Percentiles rank a stretch among this genome's conserved stretches.
Conservation (phyloP, 2,113 vertebrate species). For the Morone chrysops region DNA sequence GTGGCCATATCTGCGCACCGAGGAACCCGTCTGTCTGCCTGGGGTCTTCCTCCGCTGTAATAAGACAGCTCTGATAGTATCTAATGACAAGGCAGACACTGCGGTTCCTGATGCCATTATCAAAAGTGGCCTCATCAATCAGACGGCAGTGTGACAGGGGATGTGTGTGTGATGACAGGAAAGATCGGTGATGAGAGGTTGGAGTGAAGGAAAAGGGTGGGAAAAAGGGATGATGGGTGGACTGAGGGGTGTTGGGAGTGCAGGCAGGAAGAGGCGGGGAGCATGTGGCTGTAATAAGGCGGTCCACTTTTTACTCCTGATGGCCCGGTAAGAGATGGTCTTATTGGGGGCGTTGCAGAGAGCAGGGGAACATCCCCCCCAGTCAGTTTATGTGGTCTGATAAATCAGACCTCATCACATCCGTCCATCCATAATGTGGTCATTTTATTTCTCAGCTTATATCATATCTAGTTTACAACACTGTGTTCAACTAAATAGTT, state of each 20-base stretch:
- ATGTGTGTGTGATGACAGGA: constrained; percentile 79
- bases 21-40: constrained; percentile 63
- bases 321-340: constrained; percentile 48
- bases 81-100: constrained; percentile 83
- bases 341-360: constrained; percentile 28
- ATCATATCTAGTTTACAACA: not conserved
- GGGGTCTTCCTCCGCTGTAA: constrained; percentile 72
- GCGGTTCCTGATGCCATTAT: constrained; percentile 83
- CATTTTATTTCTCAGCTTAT: not conserved
- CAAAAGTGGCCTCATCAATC: constrained; percentile 82
- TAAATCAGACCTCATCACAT: constrained; percentile 4
- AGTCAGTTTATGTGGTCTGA: constrained; percentile 33
- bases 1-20: constrained; percentile 48
- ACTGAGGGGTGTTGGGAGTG: constrained; percentile 44
- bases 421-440: not conserved
- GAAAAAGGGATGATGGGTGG: constrained; percentile 50
- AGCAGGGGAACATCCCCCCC: constrained; percentile 33
- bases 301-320: constrained; percentile 47
- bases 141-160: constrained; percentile 67
- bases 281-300: constrained; percentile 45
- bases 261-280: constrained; percentile 65
- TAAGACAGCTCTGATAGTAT: constrained; percentile 77
- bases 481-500: constrained; percentile 15
- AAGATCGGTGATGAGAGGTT: constrained; percentile 76
- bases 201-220: constrained; percentile 52